Evolutionary conservation across 2,888 invertebrate genomes (phyloP).

Genomic region (Pyrrhosoma nymphula): DNA sequence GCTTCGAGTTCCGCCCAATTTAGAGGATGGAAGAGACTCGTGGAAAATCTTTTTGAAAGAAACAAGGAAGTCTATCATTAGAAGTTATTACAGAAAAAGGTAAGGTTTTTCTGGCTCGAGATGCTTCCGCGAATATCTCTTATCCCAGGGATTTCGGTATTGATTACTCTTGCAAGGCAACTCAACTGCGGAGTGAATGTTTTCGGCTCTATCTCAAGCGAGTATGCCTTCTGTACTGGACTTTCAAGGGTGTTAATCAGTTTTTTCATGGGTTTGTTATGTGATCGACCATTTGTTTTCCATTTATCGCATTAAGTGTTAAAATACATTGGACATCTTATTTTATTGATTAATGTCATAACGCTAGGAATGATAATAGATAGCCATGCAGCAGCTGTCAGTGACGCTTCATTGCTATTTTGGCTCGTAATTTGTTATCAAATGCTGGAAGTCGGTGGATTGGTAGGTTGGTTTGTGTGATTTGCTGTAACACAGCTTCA

Average conservation of each 20-base stretch:
- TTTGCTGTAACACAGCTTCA: no score
- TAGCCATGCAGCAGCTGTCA: background rate
- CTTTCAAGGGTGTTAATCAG: background rate
- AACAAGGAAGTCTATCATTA: conserved; percentile 75
- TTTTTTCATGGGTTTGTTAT: background rate
- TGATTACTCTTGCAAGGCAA: conserved; percentile 3
- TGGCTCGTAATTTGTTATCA: background rate
- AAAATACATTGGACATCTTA: background rate
- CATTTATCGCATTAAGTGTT: background rate
- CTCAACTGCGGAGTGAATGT: conserved; percentile 2
- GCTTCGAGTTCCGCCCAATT: conserved; percentile 75
- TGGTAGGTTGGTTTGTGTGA: no score
- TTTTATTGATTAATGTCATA: background rate
- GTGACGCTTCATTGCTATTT: background rate
- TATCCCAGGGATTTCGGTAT: conserved; percentile 28
- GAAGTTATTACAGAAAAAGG: conserved; percentile 77
- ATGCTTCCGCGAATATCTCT: background rate
- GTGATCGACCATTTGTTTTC: background rate
- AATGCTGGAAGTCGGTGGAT: no score
- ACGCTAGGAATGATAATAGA: background rate
- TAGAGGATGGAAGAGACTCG: conserved; percentile 76
- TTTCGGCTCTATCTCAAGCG: background rate
- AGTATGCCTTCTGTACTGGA: background rate
- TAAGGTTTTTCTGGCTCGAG: conserved; percentile 69
- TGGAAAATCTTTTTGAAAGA: conserved; percentile 75